phyloP scores from a whole-genome alignment of 2,113 vertebrate species.

The Elephas maximus region DNA sequence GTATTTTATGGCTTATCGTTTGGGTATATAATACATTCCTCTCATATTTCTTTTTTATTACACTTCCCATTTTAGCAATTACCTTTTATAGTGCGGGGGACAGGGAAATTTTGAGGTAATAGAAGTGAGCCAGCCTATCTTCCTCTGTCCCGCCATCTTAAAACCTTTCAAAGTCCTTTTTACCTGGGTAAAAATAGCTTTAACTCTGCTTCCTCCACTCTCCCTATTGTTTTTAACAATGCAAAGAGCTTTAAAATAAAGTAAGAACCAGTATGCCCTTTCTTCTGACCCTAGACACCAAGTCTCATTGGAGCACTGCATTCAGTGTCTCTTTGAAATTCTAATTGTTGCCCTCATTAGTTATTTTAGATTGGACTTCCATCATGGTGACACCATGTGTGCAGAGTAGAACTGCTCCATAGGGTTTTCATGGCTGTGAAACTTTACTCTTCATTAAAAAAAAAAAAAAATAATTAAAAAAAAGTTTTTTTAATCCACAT shows the following conservation, averaged over 20 bases:
- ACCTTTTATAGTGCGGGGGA: conserved; percentile 10
- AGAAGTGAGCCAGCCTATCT: background rate
- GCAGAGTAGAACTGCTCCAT: background rate
- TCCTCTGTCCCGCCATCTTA: background rate
- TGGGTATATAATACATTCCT: background rate
- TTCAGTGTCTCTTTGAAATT: conserved; percentile 80
- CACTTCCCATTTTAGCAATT: background rate
- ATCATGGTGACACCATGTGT: background rate
- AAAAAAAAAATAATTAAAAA: conserved; percentile 55
- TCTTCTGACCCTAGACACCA: conserved; percentile 66
- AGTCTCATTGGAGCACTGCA: conserved; percentile 65
- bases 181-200: background rate
- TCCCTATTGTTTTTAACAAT: conserved; percentile 63
- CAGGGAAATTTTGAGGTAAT: conserved; percentile 44
- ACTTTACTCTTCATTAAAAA: conserved; percentile 64
- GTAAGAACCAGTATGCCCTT: conserved; percentile 53
- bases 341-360: background rate
- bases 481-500: conserved; percentile 73
- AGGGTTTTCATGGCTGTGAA: conserved; percentile 41
- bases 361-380: background rate
- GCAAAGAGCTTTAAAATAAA: conserved; percentile 43
- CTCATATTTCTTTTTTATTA: background rate
- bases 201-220: background rate
- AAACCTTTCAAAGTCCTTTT: background rate
- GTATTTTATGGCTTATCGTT: background rate